These are phyloP conservation scores for Agriopis marginaria DNA, from an alignment of 2,888 invertebrate species.

Conservation along the genomic window DNA sequence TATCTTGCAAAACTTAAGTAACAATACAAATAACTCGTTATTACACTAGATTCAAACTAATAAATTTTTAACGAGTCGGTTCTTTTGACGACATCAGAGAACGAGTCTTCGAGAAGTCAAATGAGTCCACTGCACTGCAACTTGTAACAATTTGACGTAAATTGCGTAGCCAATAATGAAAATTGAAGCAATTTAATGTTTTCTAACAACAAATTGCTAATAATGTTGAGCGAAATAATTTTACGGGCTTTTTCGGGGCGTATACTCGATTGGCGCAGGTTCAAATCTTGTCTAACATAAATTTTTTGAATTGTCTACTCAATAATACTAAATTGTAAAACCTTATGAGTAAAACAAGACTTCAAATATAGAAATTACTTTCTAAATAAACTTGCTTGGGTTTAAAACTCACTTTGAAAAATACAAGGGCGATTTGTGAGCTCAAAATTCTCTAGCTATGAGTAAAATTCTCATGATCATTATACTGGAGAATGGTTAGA, in stretches of 20 bases:
- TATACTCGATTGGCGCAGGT: too few relatives aligned
- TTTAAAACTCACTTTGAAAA: background rate
- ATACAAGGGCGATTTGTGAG: background rate
- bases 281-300: too few relatives aligned
- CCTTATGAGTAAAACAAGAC: too few relatives aligned
- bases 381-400: background rate
- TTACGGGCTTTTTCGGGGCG: too few relatives aligned
- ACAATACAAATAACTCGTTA: too few relatives aligned
- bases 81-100: slow-evolving; percentile 13
- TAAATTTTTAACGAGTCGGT: slow-evolving; percentile 1
- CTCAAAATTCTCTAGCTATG: background rate
- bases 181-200: slow-evolving; percentile 11
- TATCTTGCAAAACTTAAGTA: too few relatives aligned
- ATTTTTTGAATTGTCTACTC: too few relatives aligned
- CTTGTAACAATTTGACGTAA: slow-evolving; percentile 13
- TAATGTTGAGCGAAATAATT: background rate
- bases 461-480: background rate
- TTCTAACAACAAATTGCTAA: slow-evolving; percentile 4
- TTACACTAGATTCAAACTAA: background rate
- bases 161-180: slow-evolving; percentile 1
- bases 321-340: too few relatives aligned
- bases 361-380: too few relatives aligned
- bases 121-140: slow-evolving; percentile 22
- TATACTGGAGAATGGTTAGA: too few relatives aligned
- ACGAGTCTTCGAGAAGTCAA: slow-evolving; percentile 12